A percentile compares a stretch with the other conserved stretches of the same genome.
phyloP scores from a whole-genome alignment of 2,888 invertebrate species.

The Diadromus collaris region DNA sequence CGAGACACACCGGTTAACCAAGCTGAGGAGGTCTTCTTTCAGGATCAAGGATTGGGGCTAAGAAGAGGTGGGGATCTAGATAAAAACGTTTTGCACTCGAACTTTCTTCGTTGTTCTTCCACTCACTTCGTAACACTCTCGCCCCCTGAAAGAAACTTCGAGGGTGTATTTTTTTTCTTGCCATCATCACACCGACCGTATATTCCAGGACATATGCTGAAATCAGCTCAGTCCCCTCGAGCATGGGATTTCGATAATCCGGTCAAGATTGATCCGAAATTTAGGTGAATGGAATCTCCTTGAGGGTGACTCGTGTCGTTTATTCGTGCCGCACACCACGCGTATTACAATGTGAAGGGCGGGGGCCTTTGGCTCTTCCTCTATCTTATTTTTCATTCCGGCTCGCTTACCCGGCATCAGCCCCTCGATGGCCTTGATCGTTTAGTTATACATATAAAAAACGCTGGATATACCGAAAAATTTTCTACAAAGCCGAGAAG shows the following conservation, averaged over 20 bases:
- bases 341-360: constrained; percentile 34
- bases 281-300: constrained; percentile 43
- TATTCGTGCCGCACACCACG: not conserved
- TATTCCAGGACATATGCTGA: constrained; percentile 29
- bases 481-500: constrained; percentile 19
- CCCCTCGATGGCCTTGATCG: constrained; percentile 13
- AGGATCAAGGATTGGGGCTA: constrained; percentile 37
- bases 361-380: constrained; percentile 20
- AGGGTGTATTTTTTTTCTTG: constrained; percentile 14
- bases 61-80: too few relatives aligned
- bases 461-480: constrained; percentile 33
- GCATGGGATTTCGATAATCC: constrained; percentile 47
- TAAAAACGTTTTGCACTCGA: constrained; percentile 22
- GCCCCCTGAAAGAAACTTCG: constrained; percentile 19
- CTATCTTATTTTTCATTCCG: constrained; percentile 17
- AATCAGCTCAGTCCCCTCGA: constrained; percentile 9
- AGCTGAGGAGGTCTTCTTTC: constrained; percentile 11
- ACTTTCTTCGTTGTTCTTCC: constrained; percentile 30
- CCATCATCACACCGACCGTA: not conserved
- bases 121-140: constrained; percentile 22
- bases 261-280: constrained; percentile 53
- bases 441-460: constrained; percentile 24
- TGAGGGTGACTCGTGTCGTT: not conserved
- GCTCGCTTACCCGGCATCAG: not conserved
- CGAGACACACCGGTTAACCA: constrained; percentile 20